Conservation (phyloP, 2,113 vertebrate genomes). For the Potamarius usumacintae region DNA sequence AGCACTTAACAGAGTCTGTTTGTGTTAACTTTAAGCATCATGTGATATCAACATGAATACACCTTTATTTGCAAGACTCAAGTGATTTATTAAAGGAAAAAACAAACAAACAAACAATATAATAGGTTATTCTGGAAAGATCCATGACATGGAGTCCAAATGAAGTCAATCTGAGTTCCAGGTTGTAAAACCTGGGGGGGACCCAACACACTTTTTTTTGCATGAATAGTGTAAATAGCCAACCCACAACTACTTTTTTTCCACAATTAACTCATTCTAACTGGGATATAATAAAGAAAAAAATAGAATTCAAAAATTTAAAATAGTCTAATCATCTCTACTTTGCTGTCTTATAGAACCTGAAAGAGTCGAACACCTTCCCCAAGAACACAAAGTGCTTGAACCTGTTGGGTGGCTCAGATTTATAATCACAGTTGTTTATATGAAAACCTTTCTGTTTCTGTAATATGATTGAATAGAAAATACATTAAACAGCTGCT, state of each 20-base stretch:
- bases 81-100: background rate
- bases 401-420: background rate
- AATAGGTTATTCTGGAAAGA: background rate
- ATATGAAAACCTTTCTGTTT: background rate
- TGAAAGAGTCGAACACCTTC: background rate
- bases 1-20: background rate
- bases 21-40: background rate
- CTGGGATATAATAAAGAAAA: background rate
- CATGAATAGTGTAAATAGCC: background rate
- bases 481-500: background rate
- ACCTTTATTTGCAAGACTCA: background rate
- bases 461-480: background rate
- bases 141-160: background rate
- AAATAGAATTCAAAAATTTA: background rate
- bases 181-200: background rate
- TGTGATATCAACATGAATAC: background rate
- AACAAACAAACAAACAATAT: background rate
- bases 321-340: background rate
- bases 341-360: background rate
- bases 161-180: background rate
- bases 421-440: constrained; percentile 6
- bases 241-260: background rate
- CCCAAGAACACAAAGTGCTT: background rate
- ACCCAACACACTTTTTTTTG: no score
- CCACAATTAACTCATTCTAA: background rate